Base-by-base conservation (phyloP, 2,888 invertebrate genomes). In the Drosophila neonasuta region DNA sequence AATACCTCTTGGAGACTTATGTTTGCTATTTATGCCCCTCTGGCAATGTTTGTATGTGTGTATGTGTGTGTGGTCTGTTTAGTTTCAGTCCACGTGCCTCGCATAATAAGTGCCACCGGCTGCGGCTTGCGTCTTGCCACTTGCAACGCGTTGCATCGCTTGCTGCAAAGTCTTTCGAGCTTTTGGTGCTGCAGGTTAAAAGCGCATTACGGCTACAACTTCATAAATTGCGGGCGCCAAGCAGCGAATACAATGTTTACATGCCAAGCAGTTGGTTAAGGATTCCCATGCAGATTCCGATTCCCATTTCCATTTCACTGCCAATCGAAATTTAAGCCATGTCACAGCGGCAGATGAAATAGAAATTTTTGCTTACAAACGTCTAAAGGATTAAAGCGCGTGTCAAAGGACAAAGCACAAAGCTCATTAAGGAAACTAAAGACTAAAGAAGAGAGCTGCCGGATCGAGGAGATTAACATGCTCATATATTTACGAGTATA, bases 161-260 rank as follows among this genome's bases (percentile, higher is more conserved):
- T 48, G 39, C 20, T 41, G 15, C 13, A 15, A 39, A 32, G 49
- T 60, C 62, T 48, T 54, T 51, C 2, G 50, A 56, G 59, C 69
- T 60, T 61, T 58, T 32, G 52, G 48, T 30, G 86, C 82, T 82
- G 74, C 86, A 83, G 82, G 82, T 83, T 86, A 83, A 83, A 86
- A 83, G 81, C 82, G 82, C 82, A 83, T 83, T 84, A 86, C 79
- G 73, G 79, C 72, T 79, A 71, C 75, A 83, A 83, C 79, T 83
- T 82, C 82, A 83, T 82, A 82, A 86, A 82, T 83, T 83, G 84
- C 60, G 49, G 60, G 24, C 77, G 69, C 46, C 48, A 44, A 50
- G 55, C 46, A 50, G 55, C 46, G 48, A 44, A 61, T 66, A 81
- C 82, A 81, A 65, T 82, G 83, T 77, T 56, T 66, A 81, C 74